phyloP scores from a whole-genome alignment of 2,797 vertebrate species.

The Phoebastria nigripes region DNA sequence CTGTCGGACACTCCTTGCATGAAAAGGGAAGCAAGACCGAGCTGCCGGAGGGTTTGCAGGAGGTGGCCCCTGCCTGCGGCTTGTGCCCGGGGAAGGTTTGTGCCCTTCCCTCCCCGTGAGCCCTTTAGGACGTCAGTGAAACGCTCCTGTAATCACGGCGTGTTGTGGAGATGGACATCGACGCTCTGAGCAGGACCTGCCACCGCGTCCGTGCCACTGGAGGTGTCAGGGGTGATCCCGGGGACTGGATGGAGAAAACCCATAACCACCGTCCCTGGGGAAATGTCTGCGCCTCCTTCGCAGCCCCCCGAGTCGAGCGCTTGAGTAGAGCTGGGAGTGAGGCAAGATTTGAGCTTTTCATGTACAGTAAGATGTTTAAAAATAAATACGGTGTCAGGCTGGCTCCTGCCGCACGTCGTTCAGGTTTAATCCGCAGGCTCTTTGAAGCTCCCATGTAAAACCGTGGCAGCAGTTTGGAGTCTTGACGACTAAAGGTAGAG shows the following conservation, averaged over 20 bases:
- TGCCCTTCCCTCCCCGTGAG: not conserved
- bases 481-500: not conserved
- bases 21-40: not conserved
- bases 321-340: not conserved
- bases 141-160: not conserved
- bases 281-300: not conserved
- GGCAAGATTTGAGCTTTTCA: not conserved
- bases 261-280: fast-evolving
- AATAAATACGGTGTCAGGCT: not conserved
- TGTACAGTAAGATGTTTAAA: not conserved
- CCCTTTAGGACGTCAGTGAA: not conserved
- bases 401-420: not conserved
- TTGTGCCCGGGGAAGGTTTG: not conserved
- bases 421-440: not conserved
- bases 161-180: not conserved
- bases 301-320: not conserved
- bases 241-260: not conserved
- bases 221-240: not conserved
- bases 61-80: not conserved
- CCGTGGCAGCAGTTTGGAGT: not conserved
- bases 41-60: not conserved
- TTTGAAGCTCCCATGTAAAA: not conserved
- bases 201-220: fast-evolving
- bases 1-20: fast-evolving
- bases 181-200: not conserved